Evolutionary conservation across 2,888 invertebrate species (phyloP), one percentile per base, ranked within the genome.

Genomic region (Drosophila affinis): DNA sequence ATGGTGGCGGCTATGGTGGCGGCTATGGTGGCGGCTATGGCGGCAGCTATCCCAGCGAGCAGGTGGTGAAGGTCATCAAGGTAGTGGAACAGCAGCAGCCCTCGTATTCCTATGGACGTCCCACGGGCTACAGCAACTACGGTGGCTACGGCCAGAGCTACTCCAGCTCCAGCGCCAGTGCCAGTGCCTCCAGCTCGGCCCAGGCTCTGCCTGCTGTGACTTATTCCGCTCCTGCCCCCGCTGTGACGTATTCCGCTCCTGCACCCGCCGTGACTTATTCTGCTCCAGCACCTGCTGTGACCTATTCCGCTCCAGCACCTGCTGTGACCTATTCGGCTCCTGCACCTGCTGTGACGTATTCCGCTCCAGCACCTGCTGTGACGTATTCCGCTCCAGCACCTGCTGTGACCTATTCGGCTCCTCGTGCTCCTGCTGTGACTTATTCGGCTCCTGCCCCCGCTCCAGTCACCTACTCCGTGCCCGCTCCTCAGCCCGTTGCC

Each of bases 41-140:
- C 12, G 74, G 71, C 21, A 71, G 59, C 12, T 62, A 60, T 53
- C 34, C 65, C 17, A 57, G 77, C 55, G 88, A 81, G 34, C 86
- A 79, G 48, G 68, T 88, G 24, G 84, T 89, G 48, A 90, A 88
- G 78, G 75, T 90, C 53, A 82, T 90, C 57, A 90, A 90, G 58
- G 89, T 90, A 9, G 79, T 90, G n/a, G 77, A 89, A 51, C 90
- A 34, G 12, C 34, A 34, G 34, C 34, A 88, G 47, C 79, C 82
- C 57, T 79, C 87, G n/a, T 74, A 77, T 55, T 59, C 67, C 18
- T 80, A 77, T 17, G 59, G 68, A 0, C 64, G 77, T 29, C 75
- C 70, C 24, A 47, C 75, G 39, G 63, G 67, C 14, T 83, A 71
- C 0, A 72, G 74, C 18, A 71, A 73, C 10, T 84, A 76, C 34